Conservation (phyloP, 2,888 invertebrate species). For the Sthenelais limicola region DNA sequence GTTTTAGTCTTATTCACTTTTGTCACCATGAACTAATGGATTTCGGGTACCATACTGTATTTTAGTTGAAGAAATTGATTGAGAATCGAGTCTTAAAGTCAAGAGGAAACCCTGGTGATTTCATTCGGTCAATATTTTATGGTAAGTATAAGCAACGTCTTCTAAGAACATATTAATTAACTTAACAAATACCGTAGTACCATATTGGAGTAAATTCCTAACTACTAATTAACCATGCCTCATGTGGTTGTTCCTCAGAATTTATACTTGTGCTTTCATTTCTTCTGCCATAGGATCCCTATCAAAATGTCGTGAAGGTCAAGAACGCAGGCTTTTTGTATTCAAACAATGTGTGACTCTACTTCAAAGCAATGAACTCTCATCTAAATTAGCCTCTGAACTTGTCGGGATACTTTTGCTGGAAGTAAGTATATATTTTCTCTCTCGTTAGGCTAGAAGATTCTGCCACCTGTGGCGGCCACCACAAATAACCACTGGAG, state of each 20-base stretch:
- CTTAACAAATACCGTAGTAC: too few species aligned
- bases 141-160: slow-evolving; percentile 51
- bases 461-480: background rate
- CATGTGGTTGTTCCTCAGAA: too few species aligned
- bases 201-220: too few species aligned
- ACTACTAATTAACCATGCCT: too few species aligned
- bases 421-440: slow-evolving; percentile 56
- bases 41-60: too few species aligned
- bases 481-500: too few species aligned
- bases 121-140: slow-evolving; percentile 57
- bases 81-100: slow-evolving; percentile 57
- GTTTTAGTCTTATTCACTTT: too few species aligned
- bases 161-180: too few species aligned
- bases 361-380: slow-evolving; percentile 63
- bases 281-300: slow-evolving; percentile 51
- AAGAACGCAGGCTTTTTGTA: slow-evolving; percentile 53
- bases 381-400: slow-evolving; percentile 61
- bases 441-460: background rate
- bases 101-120: slow-evolving; percentile 58
- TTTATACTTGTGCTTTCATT: background rate
- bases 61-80: slow-evolving; percentile 47
- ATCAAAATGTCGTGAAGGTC: slow-evolving; percentile 43
- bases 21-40: too few species aligned
- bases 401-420: slow-evolving; percentile 64
- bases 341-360: slow-evolving; percentile 62